Percentiles rank a stretch among this genome's conserved stretches.
Evolutionary conservation across 2,113 vertebrate genomes (phyloP).

Genomic region (Phylloscopus whistleri): DNA sequence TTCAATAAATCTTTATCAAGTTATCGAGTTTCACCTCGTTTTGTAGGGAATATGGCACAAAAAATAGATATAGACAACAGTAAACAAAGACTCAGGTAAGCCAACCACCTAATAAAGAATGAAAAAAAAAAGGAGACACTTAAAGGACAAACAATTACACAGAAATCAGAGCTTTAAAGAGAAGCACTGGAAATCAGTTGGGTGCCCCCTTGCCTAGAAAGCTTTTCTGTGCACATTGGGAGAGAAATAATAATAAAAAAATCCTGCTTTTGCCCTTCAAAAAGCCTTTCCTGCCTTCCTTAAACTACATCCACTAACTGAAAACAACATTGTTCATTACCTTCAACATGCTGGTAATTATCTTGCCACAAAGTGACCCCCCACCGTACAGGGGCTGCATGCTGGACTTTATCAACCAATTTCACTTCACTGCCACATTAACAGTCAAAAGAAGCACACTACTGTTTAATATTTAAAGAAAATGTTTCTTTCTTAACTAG

Average conservation of each 20-base stretch:
- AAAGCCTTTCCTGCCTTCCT: background rate
- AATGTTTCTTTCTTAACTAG: constrained; percentile 37
- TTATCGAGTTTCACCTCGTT: background rate
- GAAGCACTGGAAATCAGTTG: background rate
- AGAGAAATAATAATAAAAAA: background rate
- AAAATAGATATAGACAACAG: background rate
- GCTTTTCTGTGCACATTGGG: background rate
- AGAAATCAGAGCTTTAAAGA: background rate
- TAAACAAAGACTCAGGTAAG: background rate
- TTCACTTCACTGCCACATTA: background rate
- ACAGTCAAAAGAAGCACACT: constrained; percentile 26
- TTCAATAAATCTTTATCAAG: background rate
- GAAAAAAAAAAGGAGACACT: background rate
- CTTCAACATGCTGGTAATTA: constrained; percentile 9
- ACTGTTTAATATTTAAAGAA: constrained; percentile 52
- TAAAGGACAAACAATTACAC: background rate
- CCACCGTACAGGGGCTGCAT: background rate
- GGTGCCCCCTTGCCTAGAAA: background rate
- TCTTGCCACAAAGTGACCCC: constrained; percentile 9
- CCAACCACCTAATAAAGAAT: background rate
- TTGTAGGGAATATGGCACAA: background rate
- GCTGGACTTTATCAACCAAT: constrained; percentile 8
- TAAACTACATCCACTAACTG: background rate
- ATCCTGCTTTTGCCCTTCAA: background rate
- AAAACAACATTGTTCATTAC: constrained; percentile 30